Evolutionary conservation across 2,888 invertebrate species (phyloP).

Genomic region (Amphimallon solstitiale): DNA sequence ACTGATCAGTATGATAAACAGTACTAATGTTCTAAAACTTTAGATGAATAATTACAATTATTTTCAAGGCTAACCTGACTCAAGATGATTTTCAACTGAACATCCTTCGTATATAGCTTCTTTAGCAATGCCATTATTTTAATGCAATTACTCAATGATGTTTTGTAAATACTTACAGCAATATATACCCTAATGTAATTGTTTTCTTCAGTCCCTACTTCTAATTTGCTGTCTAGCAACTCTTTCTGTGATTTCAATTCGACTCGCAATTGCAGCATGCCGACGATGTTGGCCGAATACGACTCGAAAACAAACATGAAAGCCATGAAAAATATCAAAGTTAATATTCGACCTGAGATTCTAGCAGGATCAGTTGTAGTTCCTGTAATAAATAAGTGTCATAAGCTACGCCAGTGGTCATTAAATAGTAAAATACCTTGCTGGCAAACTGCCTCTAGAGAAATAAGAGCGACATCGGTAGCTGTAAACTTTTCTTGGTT

Average conservation of each 20-base stretch:
- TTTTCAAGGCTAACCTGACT: too few species aligned
- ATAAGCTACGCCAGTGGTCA: not conserved
- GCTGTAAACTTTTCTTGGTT: conserved; percentile 44
- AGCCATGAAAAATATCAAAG: conserved; percentile 61
- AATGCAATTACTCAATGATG: too few species aligned
- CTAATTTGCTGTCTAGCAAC: conserved; percentile 61
- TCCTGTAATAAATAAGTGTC: conserved; percentile 51
- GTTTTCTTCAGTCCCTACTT: conserved; percentile 61
- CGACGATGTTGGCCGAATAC: conserved; percentile 66
- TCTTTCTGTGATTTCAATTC: conserved; percentile 60
- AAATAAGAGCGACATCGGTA: conserved; percentile 62
- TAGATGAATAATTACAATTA: too few species aligned
- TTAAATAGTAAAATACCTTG: conserved; percentile 59
- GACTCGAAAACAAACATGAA: conserved; percentile 65
- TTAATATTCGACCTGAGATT: conserved; percentile 60
- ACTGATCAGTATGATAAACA: too few species aligned
- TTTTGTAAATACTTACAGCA: conserved; percentile 53
- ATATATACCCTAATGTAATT: conserved; percentile 62
- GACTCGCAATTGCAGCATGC: conserved; percentile 64
- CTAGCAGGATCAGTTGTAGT: conserved; percentile 59
- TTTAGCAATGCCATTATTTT: too few species aligned
- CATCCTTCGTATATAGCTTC: too few species aligned
- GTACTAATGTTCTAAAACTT: too few species aligned
- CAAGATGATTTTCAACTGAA: too few species aligned
- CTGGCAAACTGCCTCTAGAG: conserved; percentile 64